Evolutionary conservation across 2,888 invertebrate species (phyloP).

Genomic region (Smittia aterrima): DNA sequence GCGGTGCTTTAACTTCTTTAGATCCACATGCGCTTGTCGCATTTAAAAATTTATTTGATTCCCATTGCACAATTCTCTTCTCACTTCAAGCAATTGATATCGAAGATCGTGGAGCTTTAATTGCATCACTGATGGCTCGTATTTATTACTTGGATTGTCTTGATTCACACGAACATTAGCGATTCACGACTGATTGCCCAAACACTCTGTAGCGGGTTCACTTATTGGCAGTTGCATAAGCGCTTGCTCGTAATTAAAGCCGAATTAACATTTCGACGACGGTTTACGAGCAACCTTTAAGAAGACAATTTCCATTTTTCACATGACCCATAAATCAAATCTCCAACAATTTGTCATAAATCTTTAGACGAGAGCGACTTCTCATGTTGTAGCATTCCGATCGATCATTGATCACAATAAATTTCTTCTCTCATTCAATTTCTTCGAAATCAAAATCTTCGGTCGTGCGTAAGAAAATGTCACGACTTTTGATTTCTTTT

Average conservation of each 20-base stretch:
- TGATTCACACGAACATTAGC: no score
- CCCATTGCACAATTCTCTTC: no score
- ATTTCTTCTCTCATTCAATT: neutral
- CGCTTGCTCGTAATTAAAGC: neutral
- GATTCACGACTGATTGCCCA: no score
- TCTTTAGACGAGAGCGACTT: neutral
- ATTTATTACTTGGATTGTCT: no score
- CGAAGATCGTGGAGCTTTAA: no score
- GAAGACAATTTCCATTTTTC: conserved; percentile 5
- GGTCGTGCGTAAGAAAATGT: conserved; percentile 8
- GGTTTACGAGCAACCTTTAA: neutral
- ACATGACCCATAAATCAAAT: conserved; percentile 27
- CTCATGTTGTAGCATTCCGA: neutral
- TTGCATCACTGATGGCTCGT: no score
- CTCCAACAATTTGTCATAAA: conserved; percentile 25
- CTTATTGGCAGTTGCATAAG: neutral
- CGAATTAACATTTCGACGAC: neutral
- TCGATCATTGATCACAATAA: conserved; percentile 4
- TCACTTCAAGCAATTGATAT: no score
- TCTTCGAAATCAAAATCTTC: neutral
- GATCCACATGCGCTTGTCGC: no score
- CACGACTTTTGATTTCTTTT: neutral
- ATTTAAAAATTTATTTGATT: no score
- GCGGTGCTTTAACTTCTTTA: no score
- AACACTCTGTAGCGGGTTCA: neutral